A percentile compares a stretch with the other conserved stretches of the same genome.
Conservation (phyloP, 2,888 invertebrate genomes). For the Ptilodon capucinus region DNA sequence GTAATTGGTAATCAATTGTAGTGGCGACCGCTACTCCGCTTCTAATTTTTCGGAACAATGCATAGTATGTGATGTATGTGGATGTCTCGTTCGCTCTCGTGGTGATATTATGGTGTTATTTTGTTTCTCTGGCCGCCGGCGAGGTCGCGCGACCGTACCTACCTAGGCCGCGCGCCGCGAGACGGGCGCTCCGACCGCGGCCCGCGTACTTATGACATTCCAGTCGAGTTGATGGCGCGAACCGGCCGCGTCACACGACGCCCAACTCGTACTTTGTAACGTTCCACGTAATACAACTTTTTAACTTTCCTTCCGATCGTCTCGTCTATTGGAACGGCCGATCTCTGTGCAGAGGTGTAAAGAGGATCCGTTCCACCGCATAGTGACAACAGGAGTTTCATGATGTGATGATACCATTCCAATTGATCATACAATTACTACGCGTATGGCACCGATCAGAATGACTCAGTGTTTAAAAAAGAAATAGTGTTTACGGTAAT, state of each 20-base stretch:
- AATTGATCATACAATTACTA: constrained; percentile 38
- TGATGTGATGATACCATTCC: constrained; percentile 39
- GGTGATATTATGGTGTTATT: constrained; percentile 49
- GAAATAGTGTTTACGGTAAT: constrained; percentile 54
- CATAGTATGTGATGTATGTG: constrained; percentile 13
- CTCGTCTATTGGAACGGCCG: constrained; percentile 17
- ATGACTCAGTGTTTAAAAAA: constrained; percentile 70
- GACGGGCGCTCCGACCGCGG: constrained; percentile 19
- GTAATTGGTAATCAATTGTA: constrained; percentile 14
- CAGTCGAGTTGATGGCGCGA: constrained; percentile 52
- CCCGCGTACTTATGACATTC: constrained; percentile 44
- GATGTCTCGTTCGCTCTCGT: constrained; percentile 44
- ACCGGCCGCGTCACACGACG: constrained; percentile 52
- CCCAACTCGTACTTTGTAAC: constrained; percentile 29
- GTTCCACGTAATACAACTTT: constrained; percentile 41
- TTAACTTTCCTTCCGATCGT: constrained; percentile 50
- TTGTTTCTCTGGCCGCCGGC: constrained; percentile 26
- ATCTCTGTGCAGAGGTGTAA: constrained; percentile 1
- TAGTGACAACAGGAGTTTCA: constrained; percentile 22
- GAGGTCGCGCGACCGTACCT: constrained; percentile 28
- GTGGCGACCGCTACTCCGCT: constrained; percentile 2
- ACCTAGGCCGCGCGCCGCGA: constrained; percentile 18
- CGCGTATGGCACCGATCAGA: constrained; percentile 52
- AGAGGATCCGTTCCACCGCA: constrained; percentile 11
- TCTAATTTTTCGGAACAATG: constrained; percentile 34